A percentile compares a stretch with the other conserved stretches of the same genome.
Evolutionary conservation across 1,140 invertebrate genomes (phyloP).

Genomic region (Geopemphigus sp.): DNA sequence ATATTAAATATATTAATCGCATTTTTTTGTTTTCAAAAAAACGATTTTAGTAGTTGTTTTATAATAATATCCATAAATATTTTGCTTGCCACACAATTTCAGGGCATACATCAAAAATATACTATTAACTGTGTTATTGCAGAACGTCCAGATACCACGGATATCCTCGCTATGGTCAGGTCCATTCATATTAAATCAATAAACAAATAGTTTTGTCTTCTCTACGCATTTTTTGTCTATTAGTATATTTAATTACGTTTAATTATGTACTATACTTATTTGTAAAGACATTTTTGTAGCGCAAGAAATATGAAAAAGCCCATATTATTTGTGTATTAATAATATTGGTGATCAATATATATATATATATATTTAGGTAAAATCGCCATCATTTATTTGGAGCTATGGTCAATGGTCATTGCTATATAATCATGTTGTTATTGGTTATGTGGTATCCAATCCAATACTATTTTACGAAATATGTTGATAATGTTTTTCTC

Average conservation of each 20-base stretch:
- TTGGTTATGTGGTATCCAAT: constrained; percentile 30
- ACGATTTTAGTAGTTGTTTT: not conserved
- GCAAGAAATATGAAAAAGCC: constrained; percentile 27
- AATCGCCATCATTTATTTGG: constrained; percentile 18
- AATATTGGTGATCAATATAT: constrained; percentile 26
- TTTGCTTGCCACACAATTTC: constrained; percentile 32
- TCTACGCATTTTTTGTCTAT: constrained; percentile 43
- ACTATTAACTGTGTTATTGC: constrained; percentile 48
- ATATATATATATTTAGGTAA: constrained; percentile 39
- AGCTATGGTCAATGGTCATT: constrained; percentile 37
- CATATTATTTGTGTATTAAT: constrained; percentile 22
- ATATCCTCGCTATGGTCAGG: constrained; percentile 48
- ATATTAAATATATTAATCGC: constrained; percentile 1
- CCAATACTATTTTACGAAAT: constrained; percentile 28
- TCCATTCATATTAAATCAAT: constrained; percentile 47
- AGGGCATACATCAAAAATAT: constrained; percentile 43
- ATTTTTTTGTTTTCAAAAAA: not conserved
- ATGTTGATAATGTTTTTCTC: constrained; percentile 32
- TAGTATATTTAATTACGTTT: constrained; percentile 49
- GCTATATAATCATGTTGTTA: constrained; percentile 11
- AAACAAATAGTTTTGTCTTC: constrained; percentile 46
- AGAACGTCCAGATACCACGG: constrained; percentile 45
- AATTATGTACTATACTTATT: constrained; percentile 45
- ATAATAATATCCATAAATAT: constrained; percentile 16
- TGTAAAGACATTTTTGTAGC: constrained; percentile 47